Conservation (phyloP, 2,113 vertebrate species). For the Aspiorhynchus laticeps region DNA sequence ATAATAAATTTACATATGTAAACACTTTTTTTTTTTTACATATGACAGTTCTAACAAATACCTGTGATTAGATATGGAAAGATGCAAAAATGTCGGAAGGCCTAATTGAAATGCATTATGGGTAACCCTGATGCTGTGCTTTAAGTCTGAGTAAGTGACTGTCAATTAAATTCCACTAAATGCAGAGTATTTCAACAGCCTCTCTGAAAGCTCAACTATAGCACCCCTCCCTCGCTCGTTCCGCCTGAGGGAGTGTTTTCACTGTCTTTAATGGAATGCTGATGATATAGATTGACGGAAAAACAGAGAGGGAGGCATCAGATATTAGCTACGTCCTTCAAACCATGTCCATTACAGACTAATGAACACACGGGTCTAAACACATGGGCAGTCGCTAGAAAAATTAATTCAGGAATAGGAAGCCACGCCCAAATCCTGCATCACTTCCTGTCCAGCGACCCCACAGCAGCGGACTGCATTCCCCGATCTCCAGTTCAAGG, state of each 20-base stretch:
- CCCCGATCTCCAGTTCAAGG: not conserved
- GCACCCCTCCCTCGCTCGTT: not conserved
- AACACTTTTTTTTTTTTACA: too few species aligned
- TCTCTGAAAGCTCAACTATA: not conserved
- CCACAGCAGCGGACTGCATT: not conserved
- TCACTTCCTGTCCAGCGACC: slow-evolving; percentile 6
- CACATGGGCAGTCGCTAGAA: not conserved
- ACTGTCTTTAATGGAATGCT: slow-evolving; percentile 12
- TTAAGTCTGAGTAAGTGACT: not conserved
- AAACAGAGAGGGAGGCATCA: not conserved
- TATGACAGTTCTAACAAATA: too few species aligned
- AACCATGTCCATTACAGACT: not conserved
- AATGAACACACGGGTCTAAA: slow-evolving; percentile 3
- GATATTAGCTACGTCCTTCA: not conserved
- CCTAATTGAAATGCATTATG: not conserved
- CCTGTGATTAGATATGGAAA: not conserved
- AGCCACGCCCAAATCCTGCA: not conserved
- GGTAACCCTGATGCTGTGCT: not conserved
- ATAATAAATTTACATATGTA: not conserved
- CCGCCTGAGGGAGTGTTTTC: not conserved
- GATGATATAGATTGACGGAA: slow-evolving; percentile 11
- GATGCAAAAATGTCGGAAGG: not conserved
- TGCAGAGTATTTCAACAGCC: not conserved
- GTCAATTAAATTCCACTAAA: not conserved
- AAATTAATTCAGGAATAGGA: slow-evolving; percentile 2